phyloP scores from a whole-genome alignment of 2,113 vertebrate species.

The Ibidorhyncha struthersii region DNA sequence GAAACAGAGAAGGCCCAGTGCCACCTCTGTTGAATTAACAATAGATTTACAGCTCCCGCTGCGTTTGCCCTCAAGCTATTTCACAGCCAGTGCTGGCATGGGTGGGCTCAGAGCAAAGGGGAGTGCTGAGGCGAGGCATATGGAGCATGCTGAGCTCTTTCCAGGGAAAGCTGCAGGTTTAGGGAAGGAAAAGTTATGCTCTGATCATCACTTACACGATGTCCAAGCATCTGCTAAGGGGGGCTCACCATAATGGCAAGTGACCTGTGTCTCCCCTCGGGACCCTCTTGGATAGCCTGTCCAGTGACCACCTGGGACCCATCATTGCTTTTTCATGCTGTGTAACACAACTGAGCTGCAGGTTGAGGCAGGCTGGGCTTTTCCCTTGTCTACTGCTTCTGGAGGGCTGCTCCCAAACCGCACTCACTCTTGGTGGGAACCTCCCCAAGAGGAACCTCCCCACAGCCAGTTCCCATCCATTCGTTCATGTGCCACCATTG shows the following conservation, averaged over 20 bases:
- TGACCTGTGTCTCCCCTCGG: neutral
- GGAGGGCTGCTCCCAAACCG: neutral
- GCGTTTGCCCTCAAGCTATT: neutral
- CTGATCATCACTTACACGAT: neutral
- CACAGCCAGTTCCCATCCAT: neutral
- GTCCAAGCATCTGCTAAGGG: neutral
- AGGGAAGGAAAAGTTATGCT: neutral
- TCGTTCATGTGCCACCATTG: neutral
- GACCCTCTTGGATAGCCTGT: neutral
- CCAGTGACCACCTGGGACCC: neutral
- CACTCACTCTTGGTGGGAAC: neutral
- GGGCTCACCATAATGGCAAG: neutral
- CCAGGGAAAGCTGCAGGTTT: neutral
- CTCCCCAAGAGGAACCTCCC: neutral
- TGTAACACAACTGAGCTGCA: neutral
- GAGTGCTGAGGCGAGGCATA: neutral
- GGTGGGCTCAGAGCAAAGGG: neutral
- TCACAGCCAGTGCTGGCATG: neutral
- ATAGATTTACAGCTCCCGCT: neutral
- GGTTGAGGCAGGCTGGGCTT: neutral
- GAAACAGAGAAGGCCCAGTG: neutral
- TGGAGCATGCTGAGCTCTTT: neutral
- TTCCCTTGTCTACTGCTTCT: neutral
- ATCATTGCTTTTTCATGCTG: neutral
- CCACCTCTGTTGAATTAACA: neutral